Evolutionary conservation across 2,113 vertebrate species (phyloP), one percentile per base, ranked within the genome.

Genomic region (Vulpes vulpes): DNA sequence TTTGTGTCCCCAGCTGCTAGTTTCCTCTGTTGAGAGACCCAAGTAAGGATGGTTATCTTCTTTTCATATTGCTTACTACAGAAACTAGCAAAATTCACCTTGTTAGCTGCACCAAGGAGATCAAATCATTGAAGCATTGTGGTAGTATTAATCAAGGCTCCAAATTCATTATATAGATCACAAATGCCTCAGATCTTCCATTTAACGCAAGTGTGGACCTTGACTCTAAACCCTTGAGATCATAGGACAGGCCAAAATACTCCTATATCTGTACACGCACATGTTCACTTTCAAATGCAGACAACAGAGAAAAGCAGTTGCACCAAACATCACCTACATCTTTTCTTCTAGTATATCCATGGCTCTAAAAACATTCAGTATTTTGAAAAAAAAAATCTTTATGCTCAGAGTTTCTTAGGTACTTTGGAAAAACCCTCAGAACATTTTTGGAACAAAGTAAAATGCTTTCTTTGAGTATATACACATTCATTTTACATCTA

Each of bases 401-500:
- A 53, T 38, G 51, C 11, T 32, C 35, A 93, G 17, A 1, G 1
- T 89, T 65, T 89, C 19, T 89, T 90, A 80, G 5, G 8, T 16
- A 89, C 27, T 25, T 94, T 82, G 14, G 17, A 80, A 67, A 53
- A 83, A 64, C 25, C 3, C 35, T 79, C 0, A 64, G 25, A 78
- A 62, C 93, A 43, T 27, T 30, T 85, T 84, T 80, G 12, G 27
- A 90, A 49, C 92, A 73, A 89, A 96, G 79, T 96, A 78, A 94
- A 96, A 78, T 59, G 25, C 14, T 94, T 51, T 78, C 9, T 92
- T 89, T 69, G 14, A n/a, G 22, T 62, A 69, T 17, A 43, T 35
- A 87, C 4, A 90, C 20, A 59, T 64, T 65, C 12, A 69, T 60
- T 65, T 80, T 94, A 94, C 25, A 86, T 97, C 92, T 97, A 23